These are phyloP conservation scores for Capricornis sumatraensis DNA, from an alignment of 2,113 vertebrate genomes.

Conservation along the genomic window DNA sequence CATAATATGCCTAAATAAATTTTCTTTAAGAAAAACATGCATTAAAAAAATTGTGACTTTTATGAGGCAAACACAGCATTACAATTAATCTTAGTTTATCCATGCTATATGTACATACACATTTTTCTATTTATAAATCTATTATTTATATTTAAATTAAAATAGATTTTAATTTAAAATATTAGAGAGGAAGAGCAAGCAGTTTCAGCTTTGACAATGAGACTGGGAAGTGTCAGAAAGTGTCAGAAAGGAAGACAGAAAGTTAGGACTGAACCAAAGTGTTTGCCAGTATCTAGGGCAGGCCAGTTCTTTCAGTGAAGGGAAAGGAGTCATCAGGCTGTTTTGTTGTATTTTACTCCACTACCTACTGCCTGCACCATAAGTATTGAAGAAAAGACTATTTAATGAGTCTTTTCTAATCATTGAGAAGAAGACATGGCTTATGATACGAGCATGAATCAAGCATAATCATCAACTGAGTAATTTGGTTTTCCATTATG, in stretches of 20 bases:
- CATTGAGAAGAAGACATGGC: neutral
- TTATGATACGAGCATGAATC: neutral
- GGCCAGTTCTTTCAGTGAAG: fast-evolving
- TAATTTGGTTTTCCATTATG: neutral
- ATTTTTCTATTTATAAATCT: neutral
- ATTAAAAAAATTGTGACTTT: neutral
- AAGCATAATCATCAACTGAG: neutral
- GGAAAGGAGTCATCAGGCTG: neutral
- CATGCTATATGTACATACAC: neutral
- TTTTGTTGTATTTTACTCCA: neutral
- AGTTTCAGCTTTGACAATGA: neutral
- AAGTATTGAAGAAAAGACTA: neutral
- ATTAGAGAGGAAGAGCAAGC: neutral
- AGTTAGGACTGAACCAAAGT: neutral
- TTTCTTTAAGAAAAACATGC: neutral
- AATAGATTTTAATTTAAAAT: neutral
- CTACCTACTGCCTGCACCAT: neutral
- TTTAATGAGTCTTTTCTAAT: neutral
- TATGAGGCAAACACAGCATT: neutral
- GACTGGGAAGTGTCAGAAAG: neutral
- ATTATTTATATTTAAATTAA: neutral
- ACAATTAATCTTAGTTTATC: neutral
- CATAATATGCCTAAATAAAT: neutral
- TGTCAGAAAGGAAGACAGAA: neutral
- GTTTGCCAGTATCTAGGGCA: neutral